A percentile compares a stretch with the other conserved stretches of the same genome.
Conservation (phyloP, 2,113 vertebrate genomes). For the Oncorhynchus mykiss region DNA sequence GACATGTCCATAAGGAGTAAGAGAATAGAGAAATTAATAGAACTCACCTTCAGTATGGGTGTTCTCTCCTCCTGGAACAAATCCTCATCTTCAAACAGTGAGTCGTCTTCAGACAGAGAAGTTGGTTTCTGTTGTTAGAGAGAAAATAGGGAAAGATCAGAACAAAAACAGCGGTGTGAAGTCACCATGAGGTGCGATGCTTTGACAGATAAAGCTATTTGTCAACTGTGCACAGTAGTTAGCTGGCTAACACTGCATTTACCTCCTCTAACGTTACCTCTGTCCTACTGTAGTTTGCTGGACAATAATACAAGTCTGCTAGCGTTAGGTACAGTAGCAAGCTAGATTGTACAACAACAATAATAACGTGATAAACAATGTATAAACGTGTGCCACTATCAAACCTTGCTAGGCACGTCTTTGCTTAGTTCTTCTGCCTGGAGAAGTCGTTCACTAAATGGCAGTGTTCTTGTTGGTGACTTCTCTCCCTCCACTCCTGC, state of each 20-base stretch:
- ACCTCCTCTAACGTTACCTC: neutral
- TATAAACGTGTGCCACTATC: neutral
- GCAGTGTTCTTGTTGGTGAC: neutral
- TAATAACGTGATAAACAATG: neutral
- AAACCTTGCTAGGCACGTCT: conserved; percentile 20
- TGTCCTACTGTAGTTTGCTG: neutral
- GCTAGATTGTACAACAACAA: neutral
- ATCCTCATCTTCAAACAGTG: conserved; percentile 61
- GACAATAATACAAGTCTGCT: too few species aligned
- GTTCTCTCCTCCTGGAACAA: conserved; percentile 20
- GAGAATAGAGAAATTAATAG: neutral
- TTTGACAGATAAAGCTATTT: neutral
- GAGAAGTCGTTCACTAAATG: neutral
- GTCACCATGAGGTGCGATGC: neutral
- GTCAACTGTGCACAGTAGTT: neutral
- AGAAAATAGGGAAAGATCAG: neutral
- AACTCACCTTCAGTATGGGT: conserved; percentile 53
- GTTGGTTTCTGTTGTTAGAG: conserved; percentile 28
- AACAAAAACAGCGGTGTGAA: neutral
- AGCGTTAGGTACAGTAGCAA: too few species aligned
- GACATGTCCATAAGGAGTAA: too few species aligned
- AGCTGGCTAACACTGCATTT: neutral
- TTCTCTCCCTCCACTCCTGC: neutral
- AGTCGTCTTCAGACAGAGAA: conserved; percentile 50
- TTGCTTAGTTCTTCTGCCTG: conserved; percentile 24